Conservation (phyloP, 2,113 vertebrate species). For the Phyllostomus discolor region DNA sequence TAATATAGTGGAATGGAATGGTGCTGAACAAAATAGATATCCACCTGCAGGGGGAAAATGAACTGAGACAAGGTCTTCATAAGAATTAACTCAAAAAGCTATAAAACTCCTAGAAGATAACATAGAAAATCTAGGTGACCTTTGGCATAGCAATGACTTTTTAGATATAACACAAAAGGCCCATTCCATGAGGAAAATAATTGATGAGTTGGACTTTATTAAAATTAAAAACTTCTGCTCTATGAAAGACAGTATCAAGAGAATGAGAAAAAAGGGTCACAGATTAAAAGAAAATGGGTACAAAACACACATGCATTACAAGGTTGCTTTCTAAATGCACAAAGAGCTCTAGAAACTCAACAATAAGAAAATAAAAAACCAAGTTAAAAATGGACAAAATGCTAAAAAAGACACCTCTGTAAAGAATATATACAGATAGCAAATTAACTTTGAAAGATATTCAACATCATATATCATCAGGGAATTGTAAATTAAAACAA, state of each 20-base stretch:
- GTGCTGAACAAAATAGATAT: neutral
- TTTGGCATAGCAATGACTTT: neutral
- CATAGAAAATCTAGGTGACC: neutral
- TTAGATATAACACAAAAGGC: neutral
- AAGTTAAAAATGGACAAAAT: neutral
- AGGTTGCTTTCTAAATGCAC: neutral
- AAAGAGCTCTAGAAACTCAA: neutral
- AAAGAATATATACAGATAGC: neutral
- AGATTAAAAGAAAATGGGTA: neutral
- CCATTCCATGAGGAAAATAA: neutral
- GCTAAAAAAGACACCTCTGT: neutral
- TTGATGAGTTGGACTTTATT: neutral
- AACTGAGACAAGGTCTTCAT: neutral
- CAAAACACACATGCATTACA: neutral
- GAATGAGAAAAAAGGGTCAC: neutral
- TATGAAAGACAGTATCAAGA: neutral
- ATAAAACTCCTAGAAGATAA: neutral
- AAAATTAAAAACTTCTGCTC: neutral
- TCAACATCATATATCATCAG: neutral
- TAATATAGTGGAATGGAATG: neutral
- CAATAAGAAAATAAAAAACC: neutral
- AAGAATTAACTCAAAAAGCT: neutral
- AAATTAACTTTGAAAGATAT: neutral
- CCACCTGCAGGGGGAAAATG: no score
- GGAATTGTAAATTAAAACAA: neutral